Conservation (phyloP, 1,140 invertebrate species). For the Anoplolepis gracilipes region DNA sequence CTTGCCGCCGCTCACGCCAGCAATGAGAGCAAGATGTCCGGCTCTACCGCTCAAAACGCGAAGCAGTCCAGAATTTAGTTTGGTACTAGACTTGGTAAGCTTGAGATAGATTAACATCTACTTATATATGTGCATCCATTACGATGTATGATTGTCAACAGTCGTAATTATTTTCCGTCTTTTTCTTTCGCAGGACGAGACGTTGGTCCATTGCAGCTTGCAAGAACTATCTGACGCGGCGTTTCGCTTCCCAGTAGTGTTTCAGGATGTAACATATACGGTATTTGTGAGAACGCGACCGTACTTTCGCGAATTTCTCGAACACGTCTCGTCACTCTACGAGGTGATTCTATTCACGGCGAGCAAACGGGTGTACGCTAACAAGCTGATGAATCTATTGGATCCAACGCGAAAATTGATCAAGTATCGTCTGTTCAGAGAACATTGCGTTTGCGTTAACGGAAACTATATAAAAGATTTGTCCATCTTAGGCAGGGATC, state of each 20-base stretch:
- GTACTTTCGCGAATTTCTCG: constrained; percentile 96
- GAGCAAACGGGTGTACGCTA: constrained; percentile 97
- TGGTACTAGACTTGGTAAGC: constrained; percentile 94
- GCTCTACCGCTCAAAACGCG: constrained; percentile 97
- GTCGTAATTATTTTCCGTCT: too few relatives aligned
- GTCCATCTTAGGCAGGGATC: constrained; percentile 96
- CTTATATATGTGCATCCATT: not conserved
- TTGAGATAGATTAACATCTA: not conserved
- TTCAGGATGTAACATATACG: constrained; percentile 95
- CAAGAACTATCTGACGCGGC: constrained; percentile 96
- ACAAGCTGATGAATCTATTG: constrained; percentile 96
- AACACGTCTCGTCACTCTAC: constrained; percentile 95
- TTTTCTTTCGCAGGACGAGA: constrained; percentile 91
- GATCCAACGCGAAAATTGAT: constrained; percentile 96
- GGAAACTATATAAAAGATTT: constrained; percentile 99
- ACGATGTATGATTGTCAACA: not conserved
- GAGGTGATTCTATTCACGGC: constrained; percentile 99
- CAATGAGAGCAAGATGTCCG: constrained; percentile 94
- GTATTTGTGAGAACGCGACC: constrained; percentile 97
- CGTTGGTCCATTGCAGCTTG: constrained; percentile 97
- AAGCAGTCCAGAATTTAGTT: constrained; percentile 96
- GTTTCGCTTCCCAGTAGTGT: constrained; percentile 97
- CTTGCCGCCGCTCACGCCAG: constrained; percentile 95
- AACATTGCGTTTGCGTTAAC: constrained; percentile 98
- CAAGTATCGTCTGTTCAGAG: constrained; percentile 96